A percentile compares a stretch with the other conserved stretches of the same genome.
phyloP scores from a whole-genome alignment of 2,113 vertebrate species.

The Chloebia gouldiae region DNA sequence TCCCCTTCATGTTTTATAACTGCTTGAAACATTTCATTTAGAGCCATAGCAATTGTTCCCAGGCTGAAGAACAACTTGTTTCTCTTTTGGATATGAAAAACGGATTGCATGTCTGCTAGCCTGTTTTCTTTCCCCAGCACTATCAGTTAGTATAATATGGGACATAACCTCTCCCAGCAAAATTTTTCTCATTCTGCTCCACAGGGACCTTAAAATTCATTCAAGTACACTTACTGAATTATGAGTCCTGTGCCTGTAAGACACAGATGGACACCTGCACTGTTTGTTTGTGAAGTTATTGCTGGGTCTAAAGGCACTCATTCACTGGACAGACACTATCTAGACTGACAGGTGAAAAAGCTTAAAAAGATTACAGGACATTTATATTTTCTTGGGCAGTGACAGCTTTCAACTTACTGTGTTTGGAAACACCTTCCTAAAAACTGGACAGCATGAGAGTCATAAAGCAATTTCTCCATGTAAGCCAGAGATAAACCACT shows the following conservation, averaged over 20 bases:
- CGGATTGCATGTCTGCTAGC: not conserved
- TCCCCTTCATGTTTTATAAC: not conserved
- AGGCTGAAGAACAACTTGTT: not conserved
- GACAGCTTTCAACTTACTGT: not conserved
- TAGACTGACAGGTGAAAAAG: not conserved
- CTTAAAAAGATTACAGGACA: not conserved
- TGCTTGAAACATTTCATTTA: not conserved
- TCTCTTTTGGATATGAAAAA: not conserved
- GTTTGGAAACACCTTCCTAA: not conserved
- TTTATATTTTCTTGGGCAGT: not conserved
- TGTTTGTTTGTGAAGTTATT: not conserved
- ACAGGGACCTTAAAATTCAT: not conserved
- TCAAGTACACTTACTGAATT: not conserved
- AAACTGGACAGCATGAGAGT: not conserved
- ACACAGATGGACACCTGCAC: not conserved
- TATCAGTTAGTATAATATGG: not conserved
- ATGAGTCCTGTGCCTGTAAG: not conserved
- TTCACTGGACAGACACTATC: not conserved
- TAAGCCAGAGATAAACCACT: not conserved
- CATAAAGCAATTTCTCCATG: not conserved
- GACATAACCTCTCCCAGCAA: not conserved
- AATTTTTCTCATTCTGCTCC: not conserved
- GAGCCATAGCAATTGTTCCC: not conserved
- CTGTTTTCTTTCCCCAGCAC: not conserved
- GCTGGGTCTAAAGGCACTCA: not conserved